Evolutionary conservation across 2,888 invertebrate genomes (phyloP).

Genomic region (Thysanoteuthis rhombus): DNA sequence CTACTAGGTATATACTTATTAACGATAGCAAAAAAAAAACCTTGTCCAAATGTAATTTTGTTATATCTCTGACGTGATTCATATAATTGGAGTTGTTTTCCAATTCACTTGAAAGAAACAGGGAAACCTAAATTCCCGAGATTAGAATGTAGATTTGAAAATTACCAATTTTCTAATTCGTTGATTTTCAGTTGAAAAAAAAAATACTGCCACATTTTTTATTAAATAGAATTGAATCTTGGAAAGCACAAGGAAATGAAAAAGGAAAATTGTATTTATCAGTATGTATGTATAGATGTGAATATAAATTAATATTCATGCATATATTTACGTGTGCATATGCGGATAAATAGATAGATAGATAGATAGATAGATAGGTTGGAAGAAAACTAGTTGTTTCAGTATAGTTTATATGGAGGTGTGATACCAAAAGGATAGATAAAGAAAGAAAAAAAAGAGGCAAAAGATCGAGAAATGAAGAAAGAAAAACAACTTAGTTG

Average conservation of each 20-base stretch:
- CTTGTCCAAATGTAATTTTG: not conserved
- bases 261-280: not conserved
- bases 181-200: not conserved
- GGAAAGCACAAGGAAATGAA: not conserved
- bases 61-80: not conserved
- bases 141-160: conserved; percentile 12
- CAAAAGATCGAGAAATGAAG: too few relatives aligned
- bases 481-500: too few relatives aligned
- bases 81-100: not conserved
- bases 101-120: not conserved
- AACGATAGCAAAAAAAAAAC: not conserved
- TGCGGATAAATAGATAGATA: too few relatives aligned
- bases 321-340: not conserved
- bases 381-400: too few relatives aligned
- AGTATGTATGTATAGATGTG: not conserved
- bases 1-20: not conserved
- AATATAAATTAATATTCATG: not conserved
- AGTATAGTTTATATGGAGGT: too few relatives aligned
- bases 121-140: not conserved
- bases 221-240: not conserved
- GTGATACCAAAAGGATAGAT: too few relatives aligned
- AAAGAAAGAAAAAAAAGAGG: too few relatives aligned
- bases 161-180: not conserved
- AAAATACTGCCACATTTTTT: not conserved
- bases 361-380: too few relatives aligned